Evolutionary conservation across 2,888 invertebrate species (phyloP), one percentile per base, ranked within the genome.

Genomic region (Drosophila pseudotakahashii): DNA sequence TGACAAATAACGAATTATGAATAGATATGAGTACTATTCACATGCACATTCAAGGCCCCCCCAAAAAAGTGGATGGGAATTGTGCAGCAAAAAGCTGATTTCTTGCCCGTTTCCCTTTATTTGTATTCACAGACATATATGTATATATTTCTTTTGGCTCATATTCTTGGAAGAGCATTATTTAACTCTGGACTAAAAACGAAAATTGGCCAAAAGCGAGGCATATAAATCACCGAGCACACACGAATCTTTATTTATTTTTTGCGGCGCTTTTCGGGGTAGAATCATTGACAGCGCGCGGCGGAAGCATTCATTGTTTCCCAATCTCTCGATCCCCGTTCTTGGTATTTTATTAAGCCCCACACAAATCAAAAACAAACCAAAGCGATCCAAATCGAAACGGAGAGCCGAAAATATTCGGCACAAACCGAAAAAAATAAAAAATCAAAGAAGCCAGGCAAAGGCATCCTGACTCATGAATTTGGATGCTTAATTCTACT

Each of bases 331-430:
- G 72, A 82, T 79, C 53, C 76, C 58, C 62, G 26, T 85, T 85
- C 84, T 88, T 74, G 87, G 84, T 85, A 85, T 85, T 85, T 85
- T 88, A 88, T 86, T 88, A 88, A 88, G 89, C 84, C 87, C 84
- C 87, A 88, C 87, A 85, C 84, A 85, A 86, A 86, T 86, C 81
- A 84, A 84, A 76, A 73, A 54, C 23, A 58, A 57, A 72, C 63
- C 50, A 52, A 55, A 55, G 45, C 57, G 30, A 54, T 48, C 57
- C 37, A 26, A 39, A 19, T 32, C 34, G 34, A 67, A 44, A 16
- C 16, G 16, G 47, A 52, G 70, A 83, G 54, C 39, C 52, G 51
- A 85, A 80, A 64, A 77, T 66, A 85, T 80, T 50, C 57, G 34
- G 48, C 13, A 37, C n/a, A 37, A 37, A 37, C 37, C 6, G 37